These are phyloP conservation scores for Amphipyra berbera DNA, from an alignment of 2,888 invertebrate genomes.

Conservation along the genomic window DNA sequence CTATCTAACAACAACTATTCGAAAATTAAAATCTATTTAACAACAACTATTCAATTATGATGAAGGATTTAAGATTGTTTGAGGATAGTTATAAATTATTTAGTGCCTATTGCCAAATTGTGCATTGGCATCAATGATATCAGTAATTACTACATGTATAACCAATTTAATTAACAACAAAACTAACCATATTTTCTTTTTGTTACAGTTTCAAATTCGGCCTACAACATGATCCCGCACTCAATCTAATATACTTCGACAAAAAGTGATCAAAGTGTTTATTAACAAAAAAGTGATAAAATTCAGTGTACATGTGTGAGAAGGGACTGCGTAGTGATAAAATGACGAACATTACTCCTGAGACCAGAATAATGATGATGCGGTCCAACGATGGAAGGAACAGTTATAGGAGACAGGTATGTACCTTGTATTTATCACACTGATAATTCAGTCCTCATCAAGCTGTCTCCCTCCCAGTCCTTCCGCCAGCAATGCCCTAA, in stretches of 20 bases:
- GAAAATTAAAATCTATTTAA: too few relatives aligned
- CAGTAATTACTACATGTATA: not conserved
- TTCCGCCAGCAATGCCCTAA: too few relatives aligned
- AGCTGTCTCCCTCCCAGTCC: too few relatives aligned
- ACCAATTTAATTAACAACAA: not conserved
- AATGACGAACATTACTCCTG: constrained; percentile 86
- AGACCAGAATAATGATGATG: constrained; percentile 86
- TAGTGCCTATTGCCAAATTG: too few relatives aligned
- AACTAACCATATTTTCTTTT: constrained; percentile 45
- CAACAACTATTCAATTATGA: too few relatives aligned
- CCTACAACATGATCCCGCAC: constrained; percentile 47
- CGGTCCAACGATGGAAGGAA: constrained; percentile 77
- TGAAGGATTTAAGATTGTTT: too few relatives aligned
- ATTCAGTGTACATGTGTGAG: constrained; percentile 74
- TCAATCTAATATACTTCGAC: constrained; percentile 14
- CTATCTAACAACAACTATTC: too few relatives aligned
- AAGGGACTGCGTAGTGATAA: constrained; percentile 73
- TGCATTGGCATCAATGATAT: not conserved
- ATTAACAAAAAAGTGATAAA: constrained; percentile 21
- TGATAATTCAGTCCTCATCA: too few relatives aligned
- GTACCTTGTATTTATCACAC: constrained; percentile 16
- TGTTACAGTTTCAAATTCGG: constrained; percentile 63
- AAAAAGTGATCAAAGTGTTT: constrained; percentile 13
- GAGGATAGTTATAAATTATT: too few relatives aligned
- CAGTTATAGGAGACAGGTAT: constrained; percentile 83